Conservation (phyloP, 1,140 invertebrate species). For the Meloidogyne chitwoodi region DNA sequence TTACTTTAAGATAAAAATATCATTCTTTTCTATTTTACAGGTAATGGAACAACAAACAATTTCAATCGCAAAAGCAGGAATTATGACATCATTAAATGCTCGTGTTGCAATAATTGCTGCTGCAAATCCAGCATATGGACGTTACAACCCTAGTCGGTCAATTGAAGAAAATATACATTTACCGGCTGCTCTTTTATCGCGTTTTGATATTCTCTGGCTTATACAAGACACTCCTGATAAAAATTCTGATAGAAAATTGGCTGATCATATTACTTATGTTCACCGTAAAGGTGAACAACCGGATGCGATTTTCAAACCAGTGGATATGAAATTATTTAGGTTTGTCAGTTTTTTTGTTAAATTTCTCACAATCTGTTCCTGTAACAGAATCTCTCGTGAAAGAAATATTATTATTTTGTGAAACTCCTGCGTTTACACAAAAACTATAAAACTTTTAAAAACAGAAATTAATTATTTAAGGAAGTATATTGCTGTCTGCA, state of each 20-base stretch:
- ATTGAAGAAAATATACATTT: constrained; percentile 96
- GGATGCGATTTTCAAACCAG: constrained; percentile 67
- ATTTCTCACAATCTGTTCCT: not conserved
- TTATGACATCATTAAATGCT: constrained; percentile 94
- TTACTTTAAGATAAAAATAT: not conserved
- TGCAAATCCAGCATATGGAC: constrained; percentile 95
- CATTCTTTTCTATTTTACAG: constrained; percentile 17
- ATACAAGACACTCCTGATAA: constrained; percentile 82
- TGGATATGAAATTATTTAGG: constrained; percentile 89
- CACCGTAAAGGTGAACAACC: constrained; percentile 85
- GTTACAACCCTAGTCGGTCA: constrained; percentile 89
- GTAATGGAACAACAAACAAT: constrained; percentile 99
- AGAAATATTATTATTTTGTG: too few relatives aligned
- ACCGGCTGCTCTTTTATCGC: constrained; percentile 90
- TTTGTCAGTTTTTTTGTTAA: constrained; percentile 31
- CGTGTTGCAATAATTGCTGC: constrained; percentile 94
- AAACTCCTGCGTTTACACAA: too few relatives aligned
- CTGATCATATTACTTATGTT: constrained; percentile 95
- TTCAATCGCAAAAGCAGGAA: constrained; percentile 97
- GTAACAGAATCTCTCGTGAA: too few relatives aligned
- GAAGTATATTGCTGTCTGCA: constrained; percentile 81
- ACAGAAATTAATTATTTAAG: constrained; percentile 15
- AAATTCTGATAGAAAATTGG: constrained; percentile 86
- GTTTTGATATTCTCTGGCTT: constrained; percentile 95
- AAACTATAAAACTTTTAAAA: not conserved